Conservation (phyloP, 2,888 invertebrate genomes). For the Cotesia congregata region DNA sequence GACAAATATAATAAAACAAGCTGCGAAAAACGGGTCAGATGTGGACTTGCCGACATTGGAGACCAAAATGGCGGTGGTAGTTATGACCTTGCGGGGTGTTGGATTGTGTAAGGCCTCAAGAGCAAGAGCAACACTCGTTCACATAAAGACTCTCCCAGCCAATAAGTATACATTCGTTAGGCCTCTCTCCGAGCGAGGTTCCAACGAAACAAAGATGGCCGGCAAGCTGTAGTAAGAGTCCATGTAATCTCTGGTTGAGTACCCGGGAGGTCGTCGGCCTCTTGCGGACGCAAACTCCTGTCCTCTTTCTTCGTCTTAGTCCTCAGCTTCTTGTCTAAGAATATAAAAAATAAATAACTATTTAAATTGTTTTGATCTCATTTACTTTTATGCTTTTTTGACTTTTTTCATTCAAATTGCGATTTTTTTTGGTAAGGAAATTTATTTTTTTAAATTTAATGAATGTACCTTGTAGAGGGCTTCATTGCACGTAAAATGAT, state of each 20-base stretch:
- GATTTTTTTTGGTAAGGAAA: too few relatives aligned
- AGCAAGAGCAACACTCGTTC: slow-evolving; percentile 46
- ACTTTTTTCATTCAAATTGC: too few relatives aligned
- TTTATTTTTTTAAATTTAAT: too few relatives aligned
- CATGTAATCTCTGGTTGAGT: not conserved
- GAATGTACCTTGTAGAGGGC: too few relatives aligned
- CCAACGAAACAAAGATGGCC: not conserved
- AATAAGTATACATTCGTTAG: not conserved
- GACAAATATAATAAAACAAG: slow-evolving; percentile 4
- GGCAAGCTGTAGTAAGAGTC: not conserved
- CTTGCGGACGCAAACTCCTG: slow-evolving; percentile 32
- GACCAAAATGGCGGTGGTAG: slow-evolving; percentile 63
- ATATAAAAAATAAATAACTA: not conserved
- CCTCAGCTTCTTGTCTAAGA: slow-evolving; percentile 24
- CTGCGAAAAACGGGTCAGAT: slow-evolving; percentile 27
- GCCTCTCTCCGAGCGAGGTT: too few relatives aligned
- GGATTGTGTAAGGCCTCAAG: slow-evolving; percentile 66
- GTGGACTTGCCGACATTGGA: slow-evolving; percentile 35
- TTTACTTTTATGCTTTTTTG: too few relatives aligned
- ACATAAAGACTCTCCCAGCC: slow-evolving; percentile 28
- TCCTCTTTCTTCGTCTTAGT: slow-evolving; percentile 34
- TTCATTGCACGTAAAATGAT: too few relatives aligned
- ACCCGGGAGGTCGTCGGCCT: slow-evolving; percentile 39
- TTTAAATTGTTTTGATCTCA: too few relatives aligned
- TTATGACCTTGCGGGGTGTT: slow-evolving; percentile 44